Percentiles rank a stretch among this genome's conserved stretches.
Evolutionary conservation across 92 coral and sea anemone genomes (phyloP).

Genomic region (Zoanthus sociatus): DNA sequence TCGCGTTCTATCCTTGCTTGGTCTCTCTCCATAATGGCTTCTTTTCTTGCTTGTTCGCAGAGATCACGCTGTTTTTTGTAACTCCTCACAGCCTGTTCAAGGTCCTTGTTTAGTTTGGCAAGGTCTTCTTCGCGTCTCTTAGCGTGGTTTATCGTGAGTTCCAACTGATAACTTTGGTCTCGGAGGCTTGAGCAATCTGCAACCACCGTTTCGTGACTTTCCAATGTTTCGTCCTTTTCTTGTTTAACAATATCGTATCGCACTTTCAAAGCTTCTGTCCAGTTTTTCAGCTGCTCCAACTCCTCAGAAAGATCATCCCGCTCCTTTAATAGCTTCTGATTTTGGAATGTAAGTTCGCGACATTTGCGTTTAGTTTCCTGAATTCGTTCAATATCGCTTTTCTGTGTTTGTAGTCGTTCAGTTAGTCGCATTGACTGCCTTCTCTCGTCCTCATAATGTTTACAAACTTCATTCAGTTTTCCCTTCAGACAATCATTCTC

Average conservation of each 20-base stretch:
- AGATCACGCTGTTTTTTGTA: conserved; percentile 85
- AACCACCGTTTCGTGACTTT: conserved; percentile 80
- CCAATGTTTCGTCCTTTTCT: conserved; percentile 85
- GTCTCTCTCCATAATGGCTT: conserved; percentile 85
- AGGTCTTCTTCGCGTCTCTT: conserved; percentile 76
- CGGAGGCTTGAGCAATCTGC: conserved; percentile 85
- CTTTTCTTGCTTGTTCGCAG: conserved; percentile 79
- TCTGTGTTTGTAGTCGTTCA: conserved; percentile 84
- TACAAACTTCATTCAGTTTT: conserved; percentile 72
- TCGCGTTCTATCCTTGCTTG: conserved; percentile 80
- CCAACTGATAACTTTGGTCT: conserved; percentile 80
- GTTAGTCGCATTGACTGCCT: conserved; percentile 89
- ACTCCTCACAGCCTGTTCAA: conserved; percentile 77
- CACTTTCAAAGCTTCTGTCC: conserved; percentile 93
- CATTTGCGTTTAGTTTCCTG: conserved; percentile 82
- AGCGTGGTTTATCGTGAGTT: conserved; percentile 69
- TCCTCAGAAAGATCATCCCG: conserved; percentile 78
- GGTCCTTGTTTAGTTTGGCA: conserved; percentile 74
- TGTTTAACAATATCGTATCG: conserved; percentile 93
- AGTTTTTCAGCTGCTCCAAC: conserved; percentile 76
- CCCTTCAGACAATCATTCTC: conserved; percentile 70
- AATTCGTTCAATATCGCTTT: conserved; percentile 80
- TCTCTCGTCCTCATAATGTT: conserved; percentile 86
- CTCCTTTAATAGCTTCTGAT: conserved; percentile 77
- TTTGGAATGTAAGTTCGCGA: conserved; percentile 81